A percentile compares a stretch with the other conserved stretches of the same genome.
Evolutionary conservation across 2,113 vertebrate species (phyloP).

Genomic region (Dipodomys ordii): DNA sequence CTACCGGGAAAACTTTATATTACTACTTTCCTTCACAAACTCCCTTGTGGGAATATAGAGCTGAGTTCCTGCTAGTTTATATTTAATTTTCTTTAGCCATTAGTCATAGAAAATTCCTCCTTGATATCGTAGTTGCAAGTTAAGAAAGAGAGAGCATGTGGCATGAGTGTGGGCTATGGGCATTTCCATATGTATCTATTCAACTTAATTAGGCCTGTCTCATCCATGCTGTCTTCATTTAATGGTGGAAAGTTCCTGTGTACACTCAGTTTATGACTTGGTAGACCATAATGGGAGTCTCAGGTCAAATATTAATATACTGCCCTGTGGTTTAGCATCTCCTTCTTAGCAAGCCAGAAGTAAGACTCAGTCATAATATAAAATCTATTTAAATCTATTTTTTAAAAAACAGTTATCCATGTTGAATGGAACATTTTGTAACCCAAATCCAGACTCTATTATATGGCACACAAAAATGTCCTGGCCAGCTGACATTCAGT

Average conservation of each 20-base stretch:
- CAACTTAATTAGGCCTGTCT: background rate
- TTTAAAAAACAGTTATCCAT: background rate
- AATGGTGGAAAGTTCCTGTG: background rate
- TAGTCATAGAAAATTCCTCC: background rate
- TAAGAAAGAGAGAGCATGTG: background rate
- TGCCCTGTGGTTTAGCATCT: background rate
- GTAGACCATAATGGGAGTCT: background rate
- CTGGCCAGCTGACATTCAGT: background rate
- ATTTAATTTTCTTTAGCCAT: slow-evolving; percentile 14
- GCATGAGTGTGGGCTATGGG: background rate
- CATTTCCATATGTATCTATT: background rate
- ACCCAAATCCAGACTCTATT: background rate
- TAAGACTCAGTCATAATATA: background rate
- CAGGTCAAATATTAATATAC: background rate
- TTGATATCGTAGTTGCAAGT: background rate
- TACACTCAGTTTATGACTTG: background rate
- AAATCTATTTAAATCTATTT: background rate
- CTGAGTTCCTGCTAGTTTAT: background rate
- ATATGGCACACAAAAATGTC: background rate
- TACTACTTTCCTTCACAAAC: background rate
- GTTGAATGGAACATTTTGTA: background rate
- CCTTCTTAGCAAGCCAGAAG: background rate
- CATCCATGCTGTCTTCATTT: background rate
- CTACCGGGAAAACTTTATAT: background rate
- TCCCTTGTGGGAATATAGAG: background rate